Evolutionary conservation across 2,888 invertebrate species (phyloP), one percentile per base, ranked within the genome.

Genomic region (Seladonia tumulorum): DNA sequence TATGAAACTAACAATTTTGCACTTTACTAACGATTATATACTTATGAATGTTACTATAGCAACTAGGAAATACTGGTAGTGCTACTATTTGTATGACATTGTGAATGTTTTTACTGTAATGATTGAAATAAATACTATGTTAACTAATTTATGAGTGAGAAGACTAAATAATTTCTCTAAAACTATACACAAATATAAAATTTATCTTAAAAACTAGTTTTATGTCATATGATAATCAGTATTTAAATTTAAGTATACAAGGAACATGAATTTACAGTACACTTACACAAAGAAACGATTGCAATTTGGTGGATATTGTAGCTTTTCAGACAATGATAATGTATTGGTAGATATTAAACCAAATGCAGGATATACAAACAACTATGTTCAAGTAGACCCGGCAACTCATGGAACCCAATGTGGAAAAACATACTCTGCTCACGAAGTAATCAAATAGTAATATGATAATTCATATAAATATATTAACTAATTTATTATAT

Each of bases 301-400:
- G 85, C 94, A 95, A 83, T 96, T 96, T 87, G 96, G 96, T 2
- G 95, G 95, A 70, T 95, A 96, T 87, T 95, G 95, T 81, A 93
- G 96, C 76, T 96, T 96, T 90, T 95, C 95, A 82, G 92, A 94
- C 45, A 94, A 93, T 2, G 95, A 96, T 22, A 95, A 95, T 75
- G n/a, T 93, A 25, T 93, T 94, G 70, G 85, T 93, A 5, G 93
- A 95, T 78, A 91, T 95, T 35, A 91, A 92, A 83, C 95, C 96
- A 42, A 95, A 96, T 85, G 92, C 92, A 78, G 89, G 91, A 8
- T 92, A 95, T 60, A 95, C 95, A 93, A 95, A 94, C 82, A 92
- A 95, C 89, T 96, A 96, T 88, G 94, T 95, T 14, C 95, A 96
- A 53, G 94, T 96, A 57, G 96, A 96, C 93, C 96, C 96, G 12